Percentiles rank a stretch among this genome's conserved stretches.
Evolutionary conservation across 2,888 invertebrate genomes (phyloP).

Genomic region (Belgica antarctica): DNA sequence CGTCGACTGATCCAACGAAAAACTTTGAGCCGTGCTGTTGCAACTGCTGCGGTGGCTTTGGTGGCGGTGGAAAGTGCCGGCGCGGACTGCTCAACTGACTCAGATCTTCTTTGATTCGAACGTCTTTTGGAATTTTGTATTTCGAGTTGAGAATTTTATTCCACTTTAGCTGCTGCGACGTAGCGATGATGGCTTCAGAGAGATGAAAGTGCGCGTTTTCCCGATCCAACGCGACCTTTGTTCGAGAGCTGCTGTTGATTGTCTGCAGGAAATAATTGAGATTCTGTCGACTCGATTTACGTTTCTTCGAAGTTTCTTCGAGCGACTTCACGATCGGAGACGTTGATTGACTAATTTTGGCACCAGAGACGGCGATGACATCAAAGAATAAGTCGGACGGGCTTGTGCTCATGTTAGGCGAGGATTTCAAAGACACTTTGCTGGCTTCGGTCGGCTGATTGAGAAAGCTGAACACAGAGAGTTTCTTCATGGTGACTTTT

Average conservation of each 20-base stretch:
- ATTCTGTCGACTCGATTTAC: conserved; percentile 67
- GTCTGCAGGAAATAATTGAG: conserved; percentile 70
- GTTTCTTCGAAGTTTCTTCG: conserved; percentile 60
- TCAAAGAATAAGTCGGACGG: conserved; percentile 51
- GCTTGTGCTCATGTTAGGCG: conserved; percentile 50
- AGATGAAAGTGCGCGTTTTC: conserved; percentile 85
- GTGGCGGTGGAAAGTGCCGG: not conserved
- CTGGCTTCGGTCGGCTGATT: conserved; percentile 44
- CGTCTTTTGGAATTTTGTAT: conserved; percentile 46
- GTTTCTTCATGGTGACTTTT: not conserved
- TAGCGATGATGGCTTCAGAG: conserved; percentile 79
- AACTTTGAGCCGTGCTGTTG: too few relatives aligned
- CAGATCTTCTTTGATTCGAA: conserved; percentile 46
- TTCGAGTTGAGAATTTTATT: conserved; percentile 53
- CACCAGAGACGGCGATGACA: conserved; percentile 51
- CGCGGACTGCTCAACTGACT: not conserved
- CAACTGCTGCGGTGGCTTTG: conserved; percentile 10
- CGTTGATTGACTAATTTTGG: conserved; percentile 53
- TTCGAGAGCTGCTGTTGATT: conserved; percentile 66
- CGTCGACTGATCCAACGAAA: conserved; percentile 42
- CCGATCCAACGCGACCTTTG: conserved; percentile 74
- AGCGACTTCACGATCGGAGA: conserved; percentile 59
- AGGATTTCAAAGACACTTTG: conserved; percentile 46
- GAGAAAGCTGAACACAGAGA: conserved; percentile 24
- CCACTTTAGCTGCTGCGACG: conserved; percentile 72